Conservation (phyloP, 2,888 invertebrate species). For the Strigamia crassipes region DNA sequence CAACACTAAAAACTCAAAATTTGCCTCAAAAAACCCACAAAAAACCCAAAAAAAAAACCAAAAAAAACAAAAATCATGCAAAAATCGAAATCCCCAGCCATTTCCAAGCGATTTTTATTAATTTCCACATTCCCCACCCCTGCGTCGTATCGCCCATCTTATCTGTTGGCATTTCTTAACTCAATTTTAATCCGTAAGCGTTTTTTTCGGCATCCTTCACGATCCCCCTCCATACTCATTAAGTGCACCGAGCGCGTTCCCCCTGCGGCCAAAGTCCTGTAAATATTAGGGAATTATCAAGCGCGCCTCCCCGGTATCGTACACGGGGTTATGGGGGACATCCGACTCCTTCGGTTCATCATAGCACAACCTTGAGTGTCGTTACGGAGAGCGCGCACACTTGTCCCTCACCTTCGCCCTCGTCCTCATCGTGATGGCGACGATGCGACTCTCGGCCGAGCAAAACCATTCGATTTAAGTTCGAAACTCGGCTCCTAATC, state of each 20-base stretch:
- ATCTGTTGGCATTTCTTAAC: neutral
- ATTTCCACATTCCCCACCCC: neutral
- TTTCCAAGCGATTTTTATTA: neutral
- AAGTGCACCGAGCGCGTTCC: neutral
- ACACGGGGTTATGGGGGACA: neutral
- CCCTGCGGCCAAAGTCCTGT: slow-evolving; percentile 4
- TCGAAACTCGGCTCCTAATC: neutral
- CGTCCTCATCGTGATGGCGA: neutral
- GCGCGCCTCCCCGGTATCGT: neutral
- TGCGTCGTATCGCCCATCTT: too few relatives aligned
- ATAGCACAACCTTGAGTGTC: neutral
- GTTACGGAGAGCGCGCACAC: neutral
- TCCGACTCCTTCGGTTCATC: neutral
- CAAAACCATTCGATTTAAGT: neutral
- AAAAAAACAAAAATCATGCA: too few relatives aligned
- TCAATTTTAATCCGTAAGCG: neutral
- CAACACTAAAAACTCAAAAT: neutral
- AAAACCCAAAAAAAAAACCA: too few relatives aligned
- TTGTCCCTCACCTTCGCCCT: neutral
- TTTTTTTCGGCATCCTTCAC: neutral
- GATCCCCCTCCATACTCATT: neutral
- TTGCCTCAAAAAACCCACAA: neutral
- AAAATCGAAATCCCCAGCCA: neutral
- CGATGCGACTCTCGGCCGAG: neutral
- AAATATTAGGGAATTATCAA: neutral